Conservation (phyloP, 2,113 vertebrate genomes). For the Gambusia holbrooki region DNA sequence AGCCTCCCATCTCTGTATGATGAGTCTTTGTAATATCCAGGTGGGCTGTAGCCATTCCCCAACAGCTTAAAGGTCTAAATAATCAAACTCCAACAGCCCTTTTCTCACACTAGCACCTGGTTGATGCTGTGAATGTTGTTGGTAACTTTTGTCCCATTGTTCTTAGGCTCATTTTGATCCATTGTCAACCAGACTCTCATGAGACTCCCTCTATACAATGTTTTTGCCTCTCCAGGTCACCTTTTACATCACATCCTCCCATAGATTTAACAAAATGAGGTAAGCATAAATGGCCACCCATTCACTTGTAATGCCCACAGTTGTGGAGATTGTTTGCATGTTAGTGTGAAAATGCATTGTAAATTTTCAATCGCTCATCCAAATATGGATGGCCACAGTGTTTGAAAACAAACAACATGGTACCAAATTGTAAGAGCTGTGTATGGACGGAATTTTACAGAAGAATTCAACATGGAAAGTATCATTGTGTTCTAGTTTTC, state of each 20-base stretch:
- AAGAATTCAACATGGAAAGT: constrained; percentile 19
- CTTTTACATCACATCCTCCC: constrained; percentile 80
- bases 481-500: constrained; percentile 45
- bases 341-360: constrained; percentile 49
- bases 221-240: constrained; percentile 69
- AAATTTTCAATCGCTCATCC: constrained; percentile 54
- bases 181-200: constrained; percentile 80
- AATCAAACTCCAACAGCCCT: constrained; percentile 68
- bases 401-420: constrained; percentile 47
- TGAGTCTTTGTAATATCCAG: constrained; percentile 78
- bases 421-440: constrained; percentile 25
- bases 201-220: constrained; percentile 73
- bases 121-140: constrained; percentile 69
- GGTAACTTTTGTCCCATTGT: constrained; percentile 81
- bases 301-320: constrained; percentile 47
- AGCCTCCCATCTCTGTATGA: constrained; percentile 67
- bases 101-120: constrained; percentile 72
- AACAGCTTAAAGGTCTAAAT: constrained; percentile 53
- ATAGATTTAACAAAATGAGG: constrained; percentile 70
- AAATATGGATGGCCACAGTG: constrained; percentile 43
- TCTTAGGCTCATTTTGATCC: constrained; percentile 79
- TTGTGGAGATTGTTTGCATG: constrained; percentile 51
- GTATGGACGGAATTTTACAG: constrained; percentile 16
- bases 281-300: constrained; percentile 61
- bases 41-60: constrained; percentile 76